Conservation (phyloP, 1,140 invertebrate species). For the Ceratina calcarata region DNA sequence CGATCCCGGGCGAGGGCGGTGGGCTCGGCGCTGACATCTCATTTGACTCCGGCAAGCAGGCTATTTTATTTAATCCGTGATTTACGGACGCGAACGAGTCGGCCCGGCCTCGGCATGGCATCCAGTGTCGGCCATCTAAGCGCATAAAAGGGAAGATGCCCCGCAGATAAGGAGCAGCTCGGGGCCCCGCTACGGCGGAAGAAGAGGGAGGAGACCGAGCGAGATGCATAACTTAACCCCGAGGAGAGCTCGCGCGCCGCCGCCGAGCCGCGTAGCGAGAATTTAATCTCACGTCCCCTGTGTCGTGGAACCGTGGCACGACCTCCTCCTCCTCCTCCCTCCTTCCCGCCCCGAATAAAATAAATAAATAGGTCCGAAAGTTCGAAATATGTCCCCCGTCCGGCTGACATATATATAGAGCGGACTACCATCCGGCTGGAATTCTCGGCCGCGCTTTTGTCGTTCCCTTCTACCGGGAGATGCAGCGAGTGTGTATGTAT, state of each 20-base stretch:
- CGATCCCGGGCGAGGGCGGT: constrained; percentile 53
- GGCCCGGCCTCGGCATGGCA: constrained; percentile 39
- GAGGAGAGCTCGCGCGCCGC: constrained; percentile 27
- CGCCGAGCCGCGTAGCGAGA: constrained; percentile 53
- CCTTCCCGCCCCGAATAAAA: constrained; percentile 54
- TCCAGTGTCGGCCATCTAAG: constrained; percentile 52
- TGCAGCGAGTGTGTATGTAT: constrained; percentile 6
- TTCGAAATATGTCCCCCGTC: constrained; percentile 68
- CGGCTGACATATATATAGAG: constrained; percentile 68
- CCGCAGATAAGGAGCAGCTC: constrained; percentile 56
- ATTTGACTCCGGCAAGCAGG: constrained; percentile 63
- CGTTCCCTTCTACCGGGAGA: constrained; percentile 6
- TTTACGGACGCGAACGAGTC: constrained; percentile 62
- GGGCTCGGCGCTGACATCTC: constrained; percentile 63
- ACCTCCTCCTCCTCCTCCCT: constrained; percentile 8
- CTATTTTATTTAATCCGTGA: constrained; percentile 69
- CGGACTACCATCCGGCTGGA: constrained; percentile 49
- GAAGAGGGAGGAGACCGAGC: constrained; percentile 49
- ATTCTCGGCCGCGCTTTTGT: constrained; percentile 55
- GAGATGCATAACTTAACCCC: constrained; percentile 68
- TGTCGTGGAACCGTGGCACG: constrained; percentile 21
- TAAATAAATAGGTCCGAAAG: constrained; percentile 63
- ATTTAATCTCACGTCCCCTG: constrained; percentile 58
- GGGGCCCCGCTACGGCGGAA: background rate
- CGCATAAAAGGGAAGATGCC: constrained; percentile 59